A percentile compares a stretch with the other conserved stretches of the same genome.
Evolutionary conservation across 2,113 vertebrate genomes (phyloP).

Genomic region (Egretta garzetta): DNA sequence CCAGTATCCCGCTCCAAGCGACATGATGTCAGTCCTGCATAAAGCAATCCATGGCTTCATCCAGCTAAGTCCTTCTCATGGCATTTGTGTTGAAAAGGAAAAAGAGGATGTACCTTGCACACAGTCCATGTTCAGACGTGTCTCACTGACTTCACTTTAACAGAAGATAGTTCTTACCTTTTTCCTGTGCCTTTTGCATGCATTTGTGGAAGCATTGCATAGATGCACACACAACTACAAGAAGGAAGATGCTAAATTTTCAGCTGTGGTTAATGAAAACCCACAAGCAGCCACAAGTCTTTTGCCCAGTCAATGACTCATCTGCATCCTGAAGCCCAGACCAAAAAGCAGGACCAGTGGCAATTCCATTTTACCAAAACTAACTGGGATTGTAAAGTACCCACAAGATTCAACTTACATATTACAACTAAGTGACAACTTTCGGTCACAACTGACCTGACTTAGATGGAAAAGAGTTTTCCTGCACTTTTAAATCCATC

Average conservation of each 20-base stretch:
- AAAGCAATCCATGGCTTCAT: neutral
- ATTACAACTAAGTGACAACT: neutral
- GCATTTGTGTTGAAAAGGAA: neutral
- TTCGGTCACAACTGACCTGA: neutral
- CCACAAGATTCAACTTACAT: neutral
- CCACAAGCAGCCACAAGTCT: neutral
- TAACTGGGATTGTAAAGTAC: neutral
- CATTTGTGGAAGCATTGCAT: neutral
- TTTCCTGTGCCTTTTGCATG: neutral
- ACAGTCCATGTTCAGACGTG: neutral
- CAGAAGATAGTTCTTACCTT: neutral
- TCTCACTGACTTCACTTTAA: neutral
- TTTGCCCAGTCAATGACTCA: neutral
- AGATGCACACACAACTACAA: too few species aligned
- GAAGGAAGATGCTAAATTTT: neutral
- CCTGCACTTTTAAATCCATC: neutral
- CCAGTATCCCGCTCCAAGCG: neutral
- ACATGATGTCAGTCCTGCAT: neutral
- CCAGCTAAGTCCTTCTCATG: neutral
- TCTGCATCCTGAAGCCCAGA: neutral
- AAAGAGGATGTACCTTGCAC: neutral
- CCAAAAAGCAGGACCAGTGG: neutral
- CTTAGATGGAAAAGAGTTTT: neutral
- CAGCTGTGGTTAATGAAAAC: neutral
- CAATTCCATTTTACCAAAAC: neutral